Evolutionary conservation across 2,888 invertebrate species (phyloP).

Genomic region (Pyrochroa serraticornis): DNA sequence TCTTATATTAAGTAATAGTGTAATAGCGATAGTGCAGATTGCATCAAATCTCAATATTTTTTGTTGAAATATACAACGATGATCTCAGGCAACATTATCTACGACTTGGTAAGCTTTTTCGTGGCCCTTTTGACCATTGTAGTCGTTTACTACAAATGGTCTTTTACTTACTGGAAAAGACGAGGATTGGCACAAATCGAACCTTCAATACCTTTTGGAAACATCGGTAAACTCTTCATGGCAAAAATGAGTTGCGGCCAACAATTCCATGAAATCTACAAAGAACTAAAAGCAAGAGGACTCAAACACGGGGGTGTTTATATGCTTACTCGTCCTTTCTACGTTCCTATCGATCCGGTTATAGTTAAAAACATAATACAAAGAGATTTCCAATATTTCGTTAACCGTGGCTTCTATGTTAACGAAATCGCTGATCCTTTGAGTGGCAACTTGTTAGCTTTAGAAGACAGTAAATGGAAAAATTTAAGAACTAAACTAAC

Average conservation of each 20-base stretch:
- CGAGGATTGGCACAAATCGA: background rate
- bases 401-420: slow-evolving; percentile 41
- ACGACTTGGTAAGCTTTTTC: no score
- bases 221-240: background rate
- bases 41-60: no score
- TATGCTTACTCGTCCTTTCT: background rate
- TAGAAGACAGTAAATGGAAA: slow-evolving; percentile 29
- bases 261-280: slow-evolving; percentile 9
- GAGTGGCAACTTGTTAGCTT: slow-evolving; percentile 32
- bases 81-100: no score
- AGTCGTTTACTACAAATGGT: slow-evolving; percentile 13
- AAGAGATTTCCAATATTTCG: slow-evolving; percentile 49
- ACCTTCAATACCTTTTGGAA: slow-evolving; percentile 10
- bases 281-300: slow-evolving; percentile 4
- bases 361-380: slow-evolving; percentile 45
- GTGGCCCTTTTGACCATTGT: no score
- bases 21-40: no score
- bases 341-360: slow-evolving; percentile 42
- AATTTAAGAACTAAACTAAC: slow-evolving; percentile 28
- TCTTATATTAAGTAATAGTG: no score
- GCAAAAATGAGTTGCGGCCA: slow-evolving; percentile 1
- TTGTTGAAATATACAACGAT: no score
- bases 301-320: slow-evolving; percentile 11
- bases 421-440: slow-evolving; percentile 44
- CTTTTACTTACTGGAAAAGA: slow-evolving; percentile 15